Base-by-base conservation (phyloP, 2,113 vertebrate species). In the Crocuta crocuta region DNA sequence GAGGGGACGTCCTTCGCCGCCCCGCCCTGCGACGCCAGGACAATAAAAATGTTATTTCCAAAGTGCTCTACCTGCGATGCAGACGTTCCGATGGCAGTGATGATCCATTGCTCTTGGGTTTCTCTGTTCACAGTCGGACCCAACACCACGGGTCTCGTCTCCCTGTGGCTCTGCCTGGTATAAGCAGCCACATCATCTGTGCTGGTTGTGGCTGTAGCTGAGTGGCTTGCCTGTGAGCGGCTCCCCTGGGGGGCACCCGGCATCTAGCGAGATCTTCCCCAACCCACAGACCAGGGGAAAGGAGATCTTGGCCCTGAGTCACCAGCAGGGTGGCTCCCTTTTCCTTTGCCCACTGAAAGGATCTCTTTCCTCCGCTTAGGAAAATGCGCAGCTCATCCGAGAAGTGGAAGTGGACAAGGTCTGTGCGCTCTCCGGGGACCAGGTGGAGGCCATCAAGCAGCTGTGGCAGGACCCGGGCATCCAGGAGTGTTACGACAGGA, bases 391-490 rank as follows among this genome's bases (percentile, higher is more conserved):
- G 91, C 81, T 98, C 33, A 97, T 99, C 96, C 98, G 98, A 97
- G 99, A 99, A 87, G 98, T 99, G 79, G 99, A 99, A 81, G 99
- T 99, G 50, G 99, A 99, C 96, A 99, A 99, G 96, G 98, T 99
- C 61, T 89, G 98, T 19, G 80, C 95, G 0, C 94, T 99, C 23
- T 98, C 99, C 65, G 94, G 84, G 93, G 97, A 96, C 71, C 98
- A 99, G 11, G 98, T 94, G n/a, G 98, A 96, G 66, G 99, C 98
- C 96, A 98, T 99, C 92, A 98, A 98, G 96, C 98, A 98, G 86
- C 98, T 99, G 63, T 99, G 99, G 99, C 92, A 97, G 2, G 99
- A 99, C 28, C 88, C 93, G 0, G 99, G 99, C 50, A 98, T 99
- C 90, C 99, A 99, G 98, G 98, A 99, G 84, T 99, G 99, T 92